Evolutionary conservation across 2,888 invertebrate genomes (phyloP), one percentile per base, ranked within the genome.

Genomic region (Xestoiulus laeticollis): DNA sequence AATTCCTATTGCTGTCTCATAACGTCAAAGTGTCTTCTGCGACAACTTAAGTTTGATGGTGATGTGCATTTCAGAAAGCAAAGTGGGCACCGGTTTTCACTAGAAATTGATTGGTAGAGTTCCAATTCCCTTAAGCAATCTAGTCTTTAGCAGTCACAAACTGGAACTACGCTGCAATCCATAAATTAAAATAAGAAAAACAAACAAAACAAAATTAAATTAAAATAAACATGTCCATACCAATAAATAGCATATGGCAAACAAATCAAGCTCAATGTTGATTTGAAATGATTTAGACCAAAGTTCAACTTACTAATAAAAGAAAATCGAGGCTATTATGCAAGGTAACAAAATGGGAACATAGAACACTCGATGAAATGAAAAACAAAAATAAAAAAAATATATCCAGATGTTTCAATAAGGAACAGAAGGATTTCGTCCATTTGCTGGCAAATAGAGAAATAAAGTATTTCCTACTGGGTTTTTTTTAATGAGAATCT

Each of bases 1-100:
- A 68, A 68, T 68, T 68, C 68, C 68, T 68, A 68, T 68, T 68
- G 68, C 26, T 68, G 68, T 68, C 26, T 26, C 68, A n/a, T 68
- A 68, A 26, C 68, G 26, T 68, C 68, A 68, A 59, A 59, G 68
- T 68, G 10, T 68, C 68, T 68, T 68, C 68, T 26, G 26, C 26
- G 26, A 68, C 12, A 68, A n/a, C 26, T 26, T 68, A 26, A 68
- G 68, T 26, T 10, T 68, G 26, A 26, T 68, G 68, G n/a, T 26
- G 68, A 68, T 68, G 68, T 26, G 14, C 68, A 68, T 68, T 68
- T 68, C n/a, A 68, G 10, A 68, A 26, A 26, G n/a, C 68, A 26
- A 68, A 68, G 26, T 68, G 26, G 68, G 68, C 26, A 68, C 68
- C 59, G 26, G 68, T 26, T 12, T 26, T 68, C 68, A 68, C 22